Evolutionary conservation across 2,888 invertebrate genomes (phyloP).

Genomic region (Acanthosepion lycidas): DNA sequence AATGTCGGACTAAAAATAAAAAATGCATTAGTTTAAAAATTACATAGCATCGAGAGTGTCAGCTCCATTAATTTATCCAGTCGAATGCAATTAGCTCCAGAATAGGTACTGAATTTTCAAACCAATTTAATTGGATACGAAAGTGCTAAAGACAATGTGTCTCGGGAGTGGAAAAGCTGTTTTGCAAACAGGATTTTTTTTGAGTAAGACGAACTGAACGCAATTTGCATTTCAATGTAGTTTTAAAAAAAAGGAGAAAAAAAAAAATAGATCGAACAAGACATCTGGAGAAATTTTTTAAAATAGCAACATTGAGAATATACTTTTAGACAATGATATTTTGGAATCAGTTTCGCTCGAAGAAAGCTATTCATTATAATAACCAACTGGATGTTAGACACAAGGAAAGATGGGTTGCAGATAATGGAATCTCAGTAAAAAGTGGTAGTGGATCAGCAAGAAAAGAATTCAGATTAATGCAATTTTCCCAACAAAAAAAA

Average conservation of each 20-base stretch:
- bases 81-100: too few relatives aligned
- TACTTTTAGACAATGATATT: neutral
- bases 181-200: neutral
- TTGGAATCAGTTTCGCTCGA: neutral
- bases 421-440: neutral
- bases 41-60: too few relatives aligned
- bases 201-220: neutral
- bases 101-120: too few relatives aligned
- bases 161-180: too few relatives aligned
- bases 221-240: neutral
- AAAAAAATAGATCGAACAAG: neutral
- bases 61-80: too few relatives aligned
- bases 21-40: too few relatives aligned
- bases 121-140: too few relatives aligned
- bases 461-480: neutral
- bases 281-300: neutral
- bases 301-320: neutral
- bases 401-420: neutral
- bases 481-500: neutral
- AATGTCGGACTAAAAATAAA: too few relatives aligned
- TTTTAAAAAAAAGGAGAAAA: neutral
- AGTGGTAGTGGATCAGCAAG: neutral
- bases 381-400: neutral
- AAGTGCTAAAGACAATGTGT: too few relatives aligned
- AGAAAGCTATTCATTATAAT: neutral